Percentiles rank a stretch among this genome's conserved stretches.
These are phyloP conservation scores for Oegoconia quadripuncta DNA, from an alignment of 2,888 invertebrate species.

Conservation along the genomic window DNA sequence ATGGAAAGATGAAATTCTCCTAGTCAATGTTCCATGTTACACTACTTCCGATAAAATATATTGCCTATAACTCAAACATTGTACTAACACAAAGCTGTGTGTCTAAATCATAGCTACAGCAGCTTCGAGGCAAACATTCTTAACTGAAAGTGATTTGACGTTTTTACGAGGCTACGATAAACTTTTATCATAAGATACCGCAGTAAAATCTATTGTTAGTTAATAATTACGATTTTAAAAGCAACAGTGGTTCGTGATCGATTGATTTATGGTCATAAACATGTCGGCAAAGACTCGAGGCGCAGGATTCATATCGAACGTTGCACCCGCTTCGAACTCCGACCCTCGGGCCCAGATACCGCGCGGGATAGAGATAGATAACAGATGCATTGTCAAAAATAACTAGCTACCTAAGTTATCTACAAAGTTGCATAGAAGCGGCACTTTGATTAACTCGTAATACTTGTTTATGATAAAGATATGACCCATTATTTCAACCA, in stretches of 20 bases:
- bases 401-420: slow-evolving; percentile 25
- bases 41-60: too few relatives aligned
- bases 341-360: slow-evolving; percentile 41
- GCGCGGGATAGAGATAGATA: too few relatives aligned
- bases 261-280: slow-evolving; percentile 65
- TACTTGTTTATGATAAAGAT: too few relatives aligned
- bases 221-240: slow-evolving; percentile 48
- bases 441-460: slow-evolving; percentile 23
- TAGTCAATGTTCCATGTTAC: too few relatives aligned
- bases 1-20: too few relatives aligned
- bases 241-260: slow-evolving; percentile 29
- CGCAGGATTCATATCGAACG: slow-evolving; percentile 55
- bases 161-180: slow-evolving; percentile 8
- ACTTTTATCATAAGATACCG: slow-evolving; percentile 18
- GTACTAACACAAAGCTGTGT: too few relatives aligned
- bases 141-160: not conserved
- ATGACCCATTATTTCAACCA: slow-evolving; percentile 9
- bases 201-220: slow-evolving; percentile 61
- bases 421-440: slow-evolving; percentile 25
- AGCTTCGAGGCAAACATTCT: not conserved
- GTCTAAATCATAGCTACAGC: too few relatives aligned
- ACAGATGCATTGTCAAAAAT: slow-evolving; percentile 42
- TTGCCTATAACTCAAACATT: too few relatives aligned
- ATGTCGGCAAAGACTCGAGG: slow-evolving; percentile 60
- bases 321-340: slow-evolving; percentile 59